Evolutionary conservation across 2,113 vertebrate genomes (phyloP).

Genomic region (Pseudorectes ferrugineus): DNA sequence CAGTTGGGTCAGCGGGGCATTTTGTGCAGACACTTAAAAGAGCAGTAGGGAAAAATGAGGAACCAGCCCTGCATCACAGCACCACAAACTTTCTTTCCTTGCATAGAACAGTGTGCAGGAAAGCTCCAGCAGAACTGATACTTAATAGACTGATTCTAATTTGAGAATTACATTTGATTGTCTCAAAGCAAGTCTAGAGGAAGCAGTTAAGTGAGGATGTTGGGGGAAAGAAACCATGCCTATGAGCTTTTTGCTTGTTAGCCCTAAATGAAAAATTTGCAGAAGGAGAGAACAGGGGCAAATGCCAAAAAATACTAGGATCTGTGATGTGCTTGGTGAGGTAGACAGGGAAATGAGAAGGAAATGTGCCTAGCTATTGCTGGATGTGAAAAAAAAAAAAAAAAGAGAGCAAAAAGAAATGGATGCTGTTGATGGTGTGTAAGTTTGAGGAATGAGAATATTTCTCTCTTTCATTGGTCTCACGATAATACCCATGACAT

Average conservation of each 20-base stretch:
- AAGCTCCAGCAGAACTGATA: not conserved
- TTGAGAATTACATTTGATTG: not conserved
- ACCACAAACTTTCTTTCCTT: not conserved
- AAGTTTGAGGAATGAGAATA: constrained; percentile 20
- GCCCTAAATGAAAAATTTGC: not conserved
- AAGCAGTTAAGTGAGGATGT: not conserved
- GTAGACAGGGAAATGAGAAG: constrained; percentile 19
- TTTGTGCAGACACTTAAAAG: not conserved
- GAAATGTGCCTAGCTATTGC: constrained; percentile 25
- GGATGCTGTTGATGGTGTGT: not conserved
- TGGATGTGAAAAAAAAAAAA: not conserved
- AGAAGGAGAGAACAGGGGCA: not conserved
- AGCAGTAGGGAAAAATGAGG: not conserved
- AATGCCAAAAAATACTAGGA: not conserved
- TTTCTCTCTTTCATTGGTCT: constrained; percentile 40
- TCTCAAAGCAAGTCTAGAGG: not conserved
- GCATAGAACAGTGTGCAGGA: not conserved
- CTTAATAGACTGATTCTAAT: not conserved
- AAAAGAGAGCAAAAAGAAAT: not conserved
- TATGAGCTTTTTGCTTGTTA: not conserved
- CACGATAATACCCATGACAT: not conserved
- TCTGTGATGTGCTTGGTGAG: not conserved
- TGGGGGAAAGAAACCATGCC: not conserved
- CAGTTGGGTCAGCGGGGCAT: not conserved
- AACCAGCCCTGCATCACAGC: not conserved